phyloP scores from a whole-genome alignment of 2,797 vertebrate genomes.

The Podarcis lilfordi region DNA sequence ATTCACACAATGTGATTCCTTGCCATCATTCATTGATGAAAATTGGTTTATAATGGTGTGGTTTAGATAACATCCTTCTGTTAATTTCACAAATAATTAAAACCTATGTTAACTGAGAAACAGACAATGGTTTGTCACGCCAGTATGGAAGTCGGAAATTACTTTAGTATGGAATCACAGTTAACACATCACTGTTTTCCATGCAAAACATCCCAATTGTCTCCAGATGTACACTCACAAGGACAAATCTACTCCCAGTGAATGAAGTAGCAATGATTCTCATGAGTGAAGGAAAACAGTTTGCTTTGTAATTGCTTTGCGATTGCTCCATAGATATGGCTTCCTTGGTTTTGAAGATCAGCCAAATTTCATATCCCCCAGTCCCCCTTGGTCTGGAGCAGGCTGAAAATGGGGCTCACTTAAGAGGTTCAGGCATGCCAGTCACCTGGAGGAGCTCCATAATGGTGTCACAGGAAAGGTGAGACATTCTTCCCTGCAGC shows the following conservation, averaged over 20 bases:
- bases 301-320: too few species aligned
- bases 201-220: not conserved
- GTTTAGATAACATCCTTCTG: conserved; percentile 2
- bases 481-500: not conserved
- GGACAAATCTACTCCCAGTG: not conserved
- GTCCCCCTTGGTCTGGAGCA: not conserved
- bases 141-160: not conserved
- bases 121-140: not conserved
- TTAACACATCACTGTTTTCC: not conserved
- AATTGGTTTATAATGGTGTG: conserved; percentile 20
- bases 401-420: not conserved
- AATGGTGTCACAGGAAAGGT: conserved; percentile 18
- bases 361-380: not conserved
- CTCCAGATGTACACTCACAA: not conserved
- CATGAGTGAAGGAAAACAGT: not conserved
- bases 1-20: conserved; percentile 15
- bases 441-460: conserved; percentile 19
- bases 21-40: not conserved
- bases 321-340: not conserved
- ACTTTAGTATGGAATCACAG: not conserved
- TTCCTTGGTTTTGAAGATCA: not conserved
- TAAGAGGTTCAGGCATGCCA: not conserved
- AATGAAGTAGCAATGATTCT: not conserved
- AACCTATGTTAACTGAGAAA: not conserved
- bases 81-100: not conserved